phyloP scores from a whole-genome alignment of 2,797 vertebrate genomes.

The Telmatherina bonti region DNA sequence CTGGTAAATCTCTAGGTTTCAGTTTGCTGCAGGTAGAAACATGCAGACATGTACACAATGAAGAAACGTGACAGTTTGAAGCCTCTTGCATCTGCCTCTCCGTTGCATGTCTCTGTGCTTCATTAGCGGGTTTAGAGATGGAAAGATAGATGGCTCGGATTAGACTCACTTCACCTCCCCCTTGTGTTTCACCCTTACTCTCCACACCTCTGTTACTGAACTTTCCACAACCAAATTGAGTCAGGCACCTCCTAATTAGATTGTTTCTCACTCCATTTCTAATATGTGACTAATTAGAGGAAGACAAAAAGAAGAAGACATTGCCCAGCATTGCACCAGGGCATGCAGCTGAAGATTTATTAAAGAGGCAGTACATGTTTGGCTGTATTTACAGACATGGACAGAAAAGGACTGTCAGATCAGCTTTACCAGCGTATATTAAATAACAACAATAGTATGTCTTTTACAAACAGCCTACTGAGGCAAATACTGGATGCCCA shows the following conservation, averaged over 20 bases:
- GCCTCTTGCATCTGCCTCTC: constrained; percentile 37
- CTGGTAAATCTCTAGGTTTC: constrained; percentile 49
- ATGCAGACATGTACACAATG: constrained; percentile 32
- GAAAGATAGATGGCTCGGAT: constrained; percentile 55
- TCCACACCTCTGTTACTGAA: constrained; percentile 58
- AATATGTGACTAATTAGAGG: constrained; percentile 77
- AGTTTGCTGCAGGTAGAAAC: constrained; percentile 36
- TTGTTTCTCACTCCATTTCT: constrained; percentile 75
- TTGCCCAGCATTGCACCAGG: constrained; percentile 50
- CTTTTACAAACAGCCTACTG: background rate
- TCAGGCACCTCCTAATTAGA: constrained; percentile 72
- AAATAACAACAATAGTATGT: background rate
- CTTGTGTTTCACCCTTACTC: constrained; percentile 43
- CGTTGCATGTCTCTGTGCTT: constrained; percentile 33
- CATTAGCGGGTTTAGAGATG: constrained; percentile 59
- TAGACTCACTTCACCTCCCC: constrained; percentile 54
- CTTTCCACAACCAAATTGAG: constrained; percentile 67
- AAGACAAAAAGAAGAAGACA: constrained; percentile 56
- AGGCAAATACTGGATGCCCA: background rate
- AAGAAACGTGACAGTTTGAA: constrained; percentile 50
- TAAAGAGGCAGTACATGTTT: constrained; percentile 49
- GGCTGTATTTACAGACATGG: constrained; percentile 39
- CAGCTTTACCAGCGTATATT: background rate
- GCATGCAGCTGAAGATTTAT: constrained; percentile 63
- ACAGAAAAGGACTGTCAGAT: background rate